phyloP scores from a whole-genome alignment of 2,797 vertebrate genomes.

The Anolis apletophallus region DNA sequence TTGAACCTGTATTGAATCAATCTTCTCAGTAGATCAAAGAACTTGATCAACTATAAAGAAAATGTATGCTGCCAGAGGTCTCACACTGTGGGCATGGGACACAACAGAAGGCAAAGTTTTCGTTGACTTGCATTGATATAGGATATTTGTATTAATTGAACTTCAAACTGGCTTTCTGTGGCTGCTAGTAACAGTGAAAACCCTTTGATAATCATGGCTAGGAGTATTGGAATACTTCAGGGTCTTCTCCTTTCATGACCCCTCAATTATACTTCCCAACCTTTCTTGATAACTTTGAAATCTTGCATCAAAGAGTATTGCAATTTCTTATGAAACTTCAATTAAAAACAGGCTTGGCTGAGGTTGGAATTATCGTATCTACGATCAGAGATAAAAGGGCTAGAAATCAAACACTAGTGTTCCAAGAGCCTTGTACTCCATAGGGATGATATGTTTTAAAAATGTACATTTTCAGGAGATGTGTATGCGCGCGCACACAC shows the following conservation, averaged over 20 bases:
- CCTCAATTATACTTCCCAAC: conserved; percentile 36
- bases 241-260: conserved; percentile 35
- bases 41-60: not conserved
- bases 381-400: conserved; percentile 62
- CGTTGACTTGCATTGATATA: conserved; percentile 14
- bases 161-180: not conserved
- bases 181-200: not conserved
- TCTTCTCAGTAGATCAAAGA: conserved; percentile 31
- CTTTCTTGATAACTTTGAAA: conserved; percentile 55
- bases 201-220: not conserved
- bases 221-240: not conserved
- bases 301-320: conserved; percentile 51
- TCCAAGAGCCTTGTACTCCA: conserved; percentile 33
- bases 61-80: conserved; percentile 13
- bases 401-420: conserved; percentile 51
- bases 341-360: conserved; percentile 55
- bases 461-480: conserved; percentile 11
- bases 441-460: conserved; percentile 8
- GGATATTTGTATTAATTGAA: not conserved
- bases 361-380: conserved; percentile 52
- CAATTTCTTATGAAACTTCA: conserved; percentile 57
- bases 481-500: not conserved
- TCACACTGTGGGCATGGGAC: conserved; percentile 21
- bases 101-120: conserved; percentile 28
- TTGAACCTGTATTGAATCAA: conserved; percentile 14